These are phyloP conservation scores for Montipora capricornis DNA, from an alignment of 64 coral and sea anemone species.

Conservation along the genomic window DNA sequence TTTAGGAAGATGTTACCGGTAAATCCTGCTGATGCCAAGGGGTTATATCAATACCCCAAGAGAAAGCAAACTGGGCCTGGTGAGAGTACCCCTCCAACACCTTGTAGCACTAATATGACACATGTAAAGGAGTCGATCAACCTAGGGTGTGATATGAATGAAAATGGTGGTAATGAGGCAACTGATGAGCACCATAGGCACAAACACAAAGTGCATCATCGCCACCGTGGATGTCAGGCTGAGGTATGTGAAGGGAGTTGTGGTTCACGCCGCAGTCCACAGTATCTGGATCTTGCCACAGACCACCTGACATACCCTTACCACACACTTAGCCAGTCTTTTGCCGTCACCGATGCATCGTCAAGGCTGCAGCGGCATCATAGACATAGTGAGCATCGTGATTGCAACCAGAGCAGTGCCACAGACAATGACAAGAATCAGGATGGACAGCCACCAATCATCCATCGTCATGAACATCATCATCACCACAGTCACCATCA, in stretches of 20 bases:
- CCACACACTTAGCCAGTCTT: constrained; percentile 70
- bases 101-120: constrained; percentile 59
- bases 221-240: constrained; percentile 36
- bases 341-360: constrained; percentile 59
- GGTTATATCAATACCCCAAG: constrained; percentile 80
- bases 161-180: constrained; percentile 40
- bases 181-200: constrained; percentile 60
- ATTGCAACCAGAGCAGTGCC: constrained; percentile 53
- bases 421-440: constrained; percentile 45
- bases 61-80: constrained; percentile 91
- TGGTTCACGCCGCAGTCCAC: constrained; percentile 68
- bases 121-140: constrained; percentile 81
- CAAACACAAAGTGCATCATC: constrained; percentile 72
- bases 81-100: constrained; percentile 69
- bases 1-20: not conserved
- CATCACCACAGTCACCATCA: constrained; percentile 94
- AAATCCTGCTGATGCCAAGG: constrained; percentile 25
- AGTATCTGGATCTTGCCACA: constrained; percentile 90
- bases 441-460: constrained; percentile 63
- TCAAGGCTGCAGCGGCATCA: constrained; percentile 56
- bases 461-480: constrained; percentile 90
- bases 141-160: constrained; percentile 67
- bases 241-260: constrained; percentile 43
- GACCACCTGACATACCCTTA: constrained; percentile 90
- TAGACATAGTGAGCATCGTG: constrained; percentile 66